Evolutionary conservation across 1,140 invertebrate genomes (phyloP).

Genomic region (Leptinotarsa texana): DNA sequence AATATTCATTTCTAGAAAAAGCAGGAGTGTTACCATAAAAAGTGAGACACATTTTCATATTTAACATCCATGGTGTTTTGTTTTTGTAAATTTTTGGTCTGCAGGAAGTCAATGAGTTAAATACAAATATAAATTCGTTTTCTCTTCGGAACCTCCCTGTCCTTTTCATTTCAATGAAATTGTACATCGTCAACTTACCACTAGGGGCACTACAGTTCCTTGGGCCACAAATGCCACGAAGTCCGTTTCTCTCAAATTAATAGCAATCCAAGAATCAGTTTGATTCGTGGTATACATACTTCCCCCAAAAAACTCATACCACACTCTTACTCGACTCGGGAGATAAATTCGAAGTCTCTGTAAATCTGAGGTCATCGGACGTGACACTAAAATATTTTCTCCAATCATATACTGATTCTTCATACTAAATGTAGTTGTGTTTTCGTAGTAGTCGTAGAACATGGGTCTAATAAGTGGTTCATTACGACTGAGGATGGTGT

Average conservation of each 20-base stretch:
- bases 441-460: conserved; percentile 52
- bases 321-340: conserved; percentile 40
- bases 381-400: conserved; percentile 48
- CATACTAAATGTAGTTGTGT: conserved; percentile 43
- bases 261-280: conserved; percentile 37
- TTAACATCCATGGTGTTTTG: no score
- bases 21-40: no score
- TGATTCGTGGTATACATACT: conserved; percentile 29
- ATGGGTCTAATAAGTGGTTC: conserved; percentile 52
- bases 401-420: conserved; percentile 54
- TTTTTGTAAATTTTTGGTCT: no score
- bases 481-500: conserved; percentile 42
- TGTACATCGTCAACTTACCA: conserved; percentile 26
- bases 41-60: no score
- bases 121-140: no score
- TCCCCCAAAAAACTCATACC: conserved; percentile 55
- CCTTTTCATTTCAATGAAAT: no score
- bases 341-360: conserved; percentile 47
- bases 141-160: no score
- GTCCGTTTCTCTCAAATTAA: conserved; percentile 48
- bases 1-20: no score
- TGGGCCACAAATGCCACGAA: conserved; percentile 48
- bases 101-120: no score
- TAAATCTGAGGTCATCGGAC: conserved; percentile 40
- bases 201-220: conserved; percentile 49